phyloP scores from a whole-genome alignment of 2,113 vertebrate species.

The Rhodinocichla rosea region DNA sequence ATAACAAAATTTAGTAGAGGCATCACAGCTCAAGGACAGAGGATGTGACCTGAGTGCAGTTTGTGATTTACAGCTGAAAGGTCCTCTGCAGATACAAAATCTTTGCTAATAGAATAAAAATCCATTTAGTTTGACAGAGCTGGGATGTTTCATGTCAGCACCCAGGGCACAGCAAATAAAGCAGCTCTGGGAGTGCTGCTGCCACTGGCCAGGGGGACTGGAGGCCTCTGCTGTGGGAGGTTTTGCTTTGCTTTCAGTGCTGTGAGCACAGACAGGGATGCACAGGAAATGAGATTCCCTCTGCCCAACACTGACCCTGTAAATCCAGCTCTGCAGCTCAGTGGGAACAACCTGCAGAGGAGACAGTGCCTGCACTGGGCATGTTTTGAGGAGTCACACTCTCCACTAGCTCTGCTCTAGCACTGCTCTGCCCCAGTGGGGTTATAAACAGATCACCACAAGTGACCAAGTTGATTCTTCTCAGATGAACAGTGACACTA shows the following conservation, averaged over 20 bases:
- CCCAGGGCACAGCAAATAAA: not conserved
- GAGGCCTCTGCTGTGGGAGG: not conserved
- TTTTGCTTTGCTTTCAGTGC: not conserved
- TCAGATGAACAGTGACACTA: too few species aligned
- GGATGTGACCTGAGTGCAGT: not conserved
- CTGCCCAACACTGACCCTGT: not conserved
- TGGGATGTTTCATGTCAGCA: not conserved
- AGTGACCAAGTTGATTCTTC: not conserved
- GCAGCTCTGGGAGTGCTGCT: not conserved
- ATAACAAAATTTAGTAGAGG: not conserved
- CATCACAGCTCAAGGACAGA: not conserved
- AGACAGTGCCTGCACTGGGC: not conserved
- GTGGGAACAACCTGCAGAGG: not conserved
- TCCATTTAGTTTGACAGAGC: not conserved
- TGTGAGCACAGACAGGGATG: not conserved
- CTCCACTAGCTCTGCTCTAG: not conserved
- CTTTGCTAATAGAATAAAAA: not conserved
- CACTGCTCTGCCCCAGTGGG: not conserved
- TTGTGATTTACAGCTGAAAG: not conserved
- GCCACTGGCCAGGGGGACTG: not conserved
- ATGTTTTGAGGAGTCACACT: not conserved
- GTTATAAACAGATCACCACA: not conserved
- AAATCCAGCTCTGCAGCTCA: not conserved
- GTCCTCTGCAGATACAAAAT: not conserved
- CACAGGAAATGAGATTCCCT: not conserved